Evolutionary conservation across 1,140 invertebrate genomes (phyloP), one percentile per base, ranked within the genome.

Genomic region (Drosophila grimshawi): DNA sequence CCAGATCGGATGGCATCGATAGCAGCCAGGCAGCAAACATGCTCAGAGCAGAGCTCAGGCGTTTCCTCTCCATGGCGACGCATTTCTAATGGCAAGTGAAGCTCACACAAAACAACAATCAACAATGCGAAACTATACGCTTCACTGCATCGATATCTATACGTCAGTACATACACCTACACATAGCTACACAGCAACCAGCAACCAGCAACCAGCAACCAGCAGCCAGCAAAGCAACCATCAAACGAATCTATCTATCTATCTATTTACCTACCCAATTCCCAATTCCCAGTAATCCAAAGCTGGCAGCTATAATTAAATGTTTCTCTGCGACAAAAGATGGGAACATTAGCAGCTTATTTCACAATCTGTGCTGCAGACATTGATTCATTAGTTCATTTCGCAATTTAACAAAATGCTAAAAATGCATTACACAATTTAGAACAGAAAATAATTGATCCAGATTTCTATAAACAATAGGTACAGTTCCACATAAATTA

Each of bases 1-100:
- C 83, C 83, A 81, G 82, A 86, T 86, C 79, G 76, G 71, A 43
- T 67, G 60, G 37, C 61, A 78, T 56, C 75, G 78, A 80, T 80
- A 72, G 73, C 55, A n/a, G 27, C 32, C 5, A 2, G 32, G 4
- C 49, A 32, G 43, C 43, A 51, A 10, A 3, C 37, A 41, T 10
- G 37, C 37, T 41, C 37, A 41, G 7, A 49, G 27, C 41, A 45
- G 4, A 19, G 19, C 19, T 19, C 10, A 5, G 19, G 29, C 39
- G 56, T 57, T 60, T 56, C 51, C 63, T 41, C 55, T n/a, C 27
- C 8, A 48, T 41, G 46, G 48, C 48, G 37, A 63, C 66, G 60
- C 63, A 77, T 77, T 77, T 77, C 69, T 77, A 73, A 77, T 77
- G 70, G 70, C 75, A 77, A 77, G 75, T 77, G 75, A 77, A 77